A percentile compares a stretch with the other conserved stretches of the same genome.
phyloP scores from a whole-genome alignment of 2,888 invertebrate genomes.

The Nephrotoma flavescens region DNA sequence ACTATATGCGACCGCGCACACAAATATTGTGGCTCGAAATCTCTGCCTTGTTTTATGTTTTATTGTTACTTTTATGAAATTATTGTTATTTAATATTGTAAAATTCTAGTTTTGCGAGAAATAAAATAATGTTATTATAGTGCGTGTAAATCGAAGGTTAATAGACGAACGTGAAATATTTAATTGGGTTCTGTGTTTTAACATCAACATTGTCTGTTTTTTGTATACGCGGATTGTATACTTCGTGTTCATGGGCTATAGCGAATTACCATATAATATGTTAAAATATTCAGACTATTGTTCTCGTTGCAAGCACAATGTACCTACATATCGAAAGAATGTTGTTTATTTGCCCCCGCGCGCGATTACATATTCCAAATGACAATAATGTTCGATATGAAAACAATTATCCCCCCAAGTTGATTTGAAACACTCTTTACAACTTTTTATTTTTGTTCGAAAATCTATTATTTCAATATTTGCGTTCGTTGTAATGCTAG shows the following conservation, averaged over 20 bases:
- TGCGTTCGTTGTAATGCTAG: neutral
- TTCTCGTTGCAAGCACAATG: neutral
- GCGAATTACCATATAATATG: neutral
- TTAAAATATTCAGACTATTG: neutral
- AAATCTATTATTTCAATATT: neutral
- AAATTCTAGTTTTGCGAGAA: neutral
- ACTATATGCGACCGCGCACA: neutral
- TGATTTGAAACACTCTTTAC: neutral
- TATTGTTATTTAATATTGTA: neutral
- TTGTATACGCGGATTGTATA: too few relatives aligned
- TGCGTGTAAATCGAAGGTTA: neutral
- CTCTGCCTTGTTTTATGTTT: neutral
- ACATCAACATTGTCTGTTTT: neutral
- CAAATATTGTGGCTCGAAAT: neutral
- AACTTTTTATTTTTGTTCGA: neutral
- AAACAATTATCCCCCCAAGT: neutral
- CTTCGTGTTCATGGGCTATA: neutral
- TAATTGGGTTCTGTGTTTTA: neutral
- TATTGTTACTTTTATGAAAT: neutral
- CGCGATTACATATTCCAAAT: neutral
- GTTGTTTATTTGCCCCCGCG: neutral
- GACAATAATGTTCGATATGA: neutral
- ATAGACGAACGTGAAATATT: neutral
- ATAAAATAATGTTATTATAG: neutral
- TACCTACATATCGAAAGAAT: neutral